Conservation (phyloP, 2,113 vertebrate genomes). For the Dolichallabes microphthalmus region DNA sequence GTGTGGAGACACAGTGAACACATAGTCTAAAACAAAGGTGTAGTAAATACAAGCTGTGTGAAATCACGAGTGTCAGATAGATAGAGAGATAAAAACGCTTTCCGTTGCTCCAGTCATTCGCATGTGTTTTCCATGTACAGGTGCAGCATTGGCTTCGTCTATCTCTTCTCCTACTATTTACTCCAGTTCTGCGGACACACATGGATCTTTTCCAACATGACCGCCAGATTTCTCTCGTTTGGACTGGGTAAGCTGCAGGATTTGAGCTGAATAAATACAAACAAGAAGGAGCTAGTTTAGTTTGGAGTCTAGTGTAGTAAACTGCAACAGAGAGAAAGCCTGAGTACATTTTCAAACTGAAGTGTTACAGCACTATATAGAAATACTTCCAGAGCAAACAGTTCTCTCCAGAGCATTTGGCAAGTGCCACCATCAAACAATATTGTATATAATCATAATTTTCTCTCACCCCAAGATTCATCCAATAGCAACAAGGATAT, state of each 20-base stretch:
- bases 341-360: not conserved
- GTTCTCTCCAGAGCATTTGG: not conserved
- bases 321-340: not conserved
- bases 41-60: not conserved
- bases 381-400: not conserved
- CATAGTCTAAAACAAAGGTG: not conserved
- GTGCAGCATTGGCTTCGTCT: constrained; percentile 71
- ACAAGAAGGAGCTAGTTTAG: constrained; percentile 5
- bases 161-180: constrained; percentile 87
- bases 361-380: not conserved
- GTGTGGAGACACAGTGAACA: not conserved
- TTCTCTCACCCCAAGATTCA: not conserved
- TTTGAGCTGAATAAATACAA: constrained; percentile 15
- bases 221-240: constrained; percentile 86
- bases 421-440: too few relatives aligned
- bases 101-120: not conserved
- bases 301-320: not conserved
- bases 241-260: constrained; percentile 78
- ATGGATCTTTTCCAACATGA: constrained; percentile 92
- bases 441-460: not conserved
- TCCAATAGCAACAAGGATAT: not conserved
- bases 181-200: constrained; percentile 95
- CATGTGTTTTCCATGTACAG: constrained; percentile 63
- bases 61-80: not conserved
- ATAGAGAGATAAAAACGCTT: not conserved